Evolutionary conservation across 2,888 invertebrate species (phyloP), one percentile per base, ranked within the genome.

Genomic region (Xestobium rufovillosum): DNA sequence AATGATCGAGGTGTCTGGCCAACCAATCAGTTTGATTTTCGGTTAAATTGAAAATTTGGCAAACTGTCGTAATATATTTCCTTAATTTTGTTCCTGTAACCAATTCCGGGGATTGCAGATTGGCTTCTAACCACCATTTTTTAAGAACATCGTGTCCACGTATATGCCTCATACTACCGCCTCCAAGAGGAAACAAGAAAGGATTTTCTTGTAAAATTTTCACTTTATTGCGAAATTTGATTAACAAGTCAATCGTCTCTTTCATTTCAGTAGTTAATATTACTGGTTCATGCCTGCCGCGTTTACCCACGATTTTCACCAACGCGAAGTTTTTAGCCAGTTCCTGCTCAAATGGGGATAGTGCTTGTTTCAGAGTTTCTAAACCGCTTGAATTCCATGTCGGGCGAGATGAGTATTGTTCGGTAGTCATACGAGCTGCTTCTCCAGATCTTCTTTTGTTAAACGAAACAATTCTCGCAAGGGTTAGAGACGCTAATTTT

Each of bases 31-130:
- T 26, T 37, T 53, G 51, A 36, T 48, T 51, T 39, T 51, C 50
- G 4, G 35, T 44, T 11, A 52, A 37, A 37, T 53, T 42, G 11
- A 53, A 48, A 2, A 50, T 26, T 37, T 53, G 52, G 26, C 41
- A 43, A n/a, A 52, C 51, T n/a, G 53, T 53, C n/a, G 52, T 52
- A 15, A 49, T 37, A 29, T 51, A 50, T 32, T 53, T 53, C 26
- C 50, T 28, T n/a, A 51, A 36, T 39, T 51, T 51, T 12, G 51
- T 51, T n/a, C 48, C 31, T 3, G 44, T 50, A 8, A 50, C 40
- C 8, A 26, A 15, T 4, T 44, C 43, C 15, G 47, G 47, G 9
- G 15, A 26, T 31, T 43, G 15, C 12, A 46, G 33, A 8, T 31
- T 15, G 15, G 37, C 39, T 15, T 44, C 36, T 6, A 11, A 4